Conservation (phyloP, 2,888 invertebrate species). For the Phymatocera aterrima region DNA sequence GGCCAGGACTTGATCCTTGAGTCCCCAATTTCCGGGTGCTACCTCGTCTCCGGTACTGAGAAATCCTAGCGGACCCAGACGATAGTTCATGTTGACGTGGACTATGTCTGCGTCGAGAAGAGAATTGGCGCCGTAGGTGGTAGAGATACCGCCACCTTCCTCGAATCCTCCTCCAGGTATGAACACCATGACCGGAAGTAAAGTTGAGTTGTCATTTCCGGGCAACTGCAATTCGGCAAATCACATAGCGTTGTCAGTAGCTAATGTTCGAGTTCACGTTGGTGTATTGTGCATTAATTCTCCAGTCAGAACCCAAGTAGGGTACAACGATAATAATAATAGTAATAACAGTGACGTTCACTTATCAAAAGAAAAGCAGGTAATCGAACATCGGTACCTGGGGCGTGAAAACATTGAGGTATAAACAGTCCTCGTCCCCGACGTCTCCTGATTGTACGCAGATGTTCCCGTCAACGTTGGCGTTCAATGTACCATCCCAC, state of each 20-base stretch:
- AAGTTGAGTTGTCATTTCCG: background rate
- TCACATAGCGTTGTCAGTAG: too few species aligned
- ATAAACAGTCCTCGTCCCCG: constrained; percentile 28
- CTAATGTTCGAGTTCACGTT: too few species aligned
- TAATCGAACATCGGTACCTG: constrained; percentile 3
- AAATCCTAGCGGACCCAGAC: constrained; percentile 63
- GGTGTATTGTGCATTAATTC: too few species aligned
- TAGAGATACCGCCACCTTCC: constrained; percentile 56
- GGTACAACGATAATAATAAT: too few species aligned
- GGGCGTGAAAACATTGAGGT: constrained; percentile 28
- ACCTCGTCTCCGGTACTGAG: constrained; percentile 40
- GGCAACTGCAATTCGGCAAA: background rate
- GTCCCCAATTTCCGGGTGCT: constrained; percentile 38
- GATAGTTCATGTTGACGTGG: constrained; percentile 64
- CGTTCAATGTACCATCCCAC: background rate
- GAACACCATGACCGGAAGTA: constrained; percentile 65
- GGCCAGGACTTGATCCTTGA: constrained; percentile 36
- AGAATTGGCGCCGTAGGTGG: constrained; percentile 60
- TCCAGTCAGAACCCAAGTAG: too few species aligned
- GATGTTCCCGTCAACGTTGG: background rate
- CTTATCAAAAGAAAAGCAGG: background rate
- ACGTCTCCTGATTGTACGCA: background rate
- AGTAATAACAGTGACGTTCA: background rate
- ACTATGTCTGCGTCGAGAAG: constrained; percentile 63
- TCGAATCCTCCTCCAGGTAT: constrained; percentile 63